Evolutionary conservation across 2,888 invertebrate species (phyloP).

Genomic region (Drosophila helvetica): DNA sequence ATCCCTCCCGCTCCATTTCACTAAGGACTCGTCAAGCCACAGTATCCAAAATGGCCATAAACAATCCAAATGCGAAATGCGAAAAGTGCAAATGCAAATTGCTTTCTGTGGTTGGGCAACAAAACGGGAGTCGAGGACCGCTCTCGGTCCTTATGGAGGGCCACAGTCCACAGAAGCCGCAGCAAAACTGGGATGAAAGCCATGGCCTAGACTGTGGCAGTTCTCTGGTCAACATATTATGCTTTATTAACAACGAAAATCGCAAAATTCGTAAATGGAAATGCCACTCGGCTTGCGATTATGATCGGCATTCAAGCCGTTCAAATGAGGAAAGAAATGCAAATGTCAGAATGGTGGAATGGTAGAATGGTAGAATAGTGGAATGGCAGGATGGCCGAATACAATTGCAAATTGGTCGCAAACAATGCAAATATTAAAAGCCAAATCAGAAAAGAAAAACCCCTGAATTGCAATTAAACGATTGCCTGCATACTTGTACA

Average conservation of each 20-base stretch:
- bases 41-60: slow-evolving; percentile 27
- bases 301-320: slow-evolving; percentile 7
- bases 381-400: slow-evolving; percentile 6
- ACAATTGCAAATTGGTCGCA: slow-evolving; percentile 62
- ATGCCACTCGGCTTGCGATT: slow-evolving; percentile 27
- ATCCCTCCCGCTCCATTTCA: slow-evolving; percentile 19
- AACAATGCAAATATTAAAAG: slow-evolving; percentile 51
- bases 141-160: background rate
- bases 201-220: slow-evolving; percentile 21
- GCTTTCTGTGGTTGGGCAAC: slow-evolving; percentile 27
- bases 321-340: slow-evolving; percentile 4
- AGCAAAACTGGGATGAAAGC: slow-evolving; percentile 24
- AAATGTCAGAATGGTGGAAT: slow-evolving; percentile 11
- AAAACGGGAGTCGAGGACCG: background rate
- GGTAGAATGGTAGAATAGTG: slow-evolving; percentile 2
- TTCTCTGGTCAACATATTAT: slow-evolving; percentile 35
- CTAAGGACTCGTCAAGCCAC: slow-evolving; percentile 7
- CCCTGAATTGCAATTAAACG: slow-evolving; percentile 75
- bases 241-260: slow-evolving; percentile 39
- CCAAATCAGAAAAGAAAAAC: slow-evolving; percentile 38
- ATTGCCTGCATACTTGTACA: slow-evolving; percentile 45
- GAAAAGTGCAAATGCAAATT: slow-evolving; percentile 50
- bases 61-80: slow-evolving; percentile 4
- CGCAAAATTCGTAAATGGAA: slow-evolving; percentile 29
- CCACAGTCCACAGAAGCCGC: slow-evolving; percentile 9